Conservation (phyloP, 2,888 invertebrate species). For the Folsomia manolachei region DNA sequence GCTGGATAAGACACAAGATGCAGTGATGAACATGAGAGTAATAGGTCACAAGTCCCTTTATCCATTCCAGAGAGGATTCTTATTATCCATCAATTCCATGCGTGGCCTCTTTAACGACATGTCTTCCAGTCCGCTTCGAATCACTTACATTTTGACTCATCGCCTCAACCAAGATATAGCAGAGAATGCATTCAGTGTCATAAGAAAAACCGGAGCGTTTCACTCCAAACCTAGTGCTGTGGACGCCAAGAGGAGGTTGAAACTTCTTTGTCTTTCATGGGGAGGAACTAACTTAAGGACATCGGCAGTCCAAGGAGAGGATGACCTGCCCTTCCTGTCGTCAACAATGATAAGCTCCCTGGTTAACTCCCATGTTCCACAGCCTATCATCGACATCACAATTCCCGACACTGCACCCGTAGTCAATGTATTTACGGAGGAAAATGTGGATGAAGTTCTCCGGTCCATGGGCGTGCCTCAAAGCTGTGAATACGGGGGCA, state of each 20-base stretch:
- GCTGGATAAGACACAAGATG: background rate
- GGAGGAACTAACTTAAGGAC: background rate
- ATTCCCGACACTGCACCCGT: too few species aligned
- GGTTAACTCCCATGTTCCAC: too few species aligned
- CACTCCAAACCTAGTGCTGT: background rate
- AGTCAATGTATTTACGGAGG: background rate
- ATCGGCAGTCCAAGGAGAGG: background rate
- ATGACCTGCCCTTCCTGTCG: background rate
- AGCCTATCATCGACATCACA: too few species aligned
- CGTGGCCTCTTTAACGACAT: background rate
- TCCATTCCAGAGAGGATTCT: background rate
- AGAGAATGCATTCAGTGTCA: slow-evolving; percentile 11
- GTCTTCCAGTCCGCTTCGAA: background rate
- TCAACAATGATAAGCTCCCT: too few species aligned
- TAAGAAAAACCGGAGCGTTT: background rate
- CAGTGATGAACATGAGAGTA: background rate
- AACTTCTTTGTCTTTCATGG: background rate
- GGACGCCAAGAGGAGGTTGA: background rate
- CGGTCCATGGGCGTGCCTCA: background rate
- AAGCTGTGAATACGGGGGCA: background rate
- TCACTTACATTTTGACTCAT: too few species aligned
- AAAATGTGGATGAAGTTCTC: background rate
- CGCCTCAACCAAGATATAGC: slow-evolving; percentile 14
- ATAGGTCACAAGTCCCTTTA: background rate
- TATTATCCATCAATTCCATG: slow-evolving; percentile 8